These are phyloP conservation scores for Takifugu rubripes DNA, from an alignment of 2,797 vertebrate genomes.

Conservation along the genomic window DNA sequence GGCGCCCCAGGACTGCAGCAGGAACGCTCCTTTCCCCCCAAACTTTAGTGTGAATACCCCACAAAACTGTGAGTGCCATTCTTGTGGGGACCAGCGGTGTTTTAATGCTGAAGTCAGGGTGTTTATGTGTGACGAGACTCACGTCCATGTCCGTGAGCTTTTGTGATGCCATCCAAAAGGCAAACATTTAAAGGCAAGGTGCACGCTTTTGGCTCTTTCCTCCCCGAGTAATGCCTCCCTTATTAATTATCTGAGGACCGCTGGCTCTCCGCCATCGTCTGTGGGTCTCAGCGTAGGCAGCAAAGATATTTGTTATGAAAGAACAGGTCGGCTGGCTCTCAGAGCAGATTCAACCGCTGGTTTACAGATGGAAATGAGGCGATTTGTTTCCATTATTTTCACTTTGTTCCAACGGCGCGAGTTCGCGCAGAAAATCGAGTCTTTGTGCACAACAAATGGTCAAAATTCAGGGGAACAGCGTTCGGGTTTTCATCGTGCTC, in stretches of 20 bases:
- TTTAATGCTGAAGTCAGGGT: not conserved
- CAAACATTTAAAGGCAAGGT: conserved; percentile 52
- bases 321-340: conserved; percentile 69
- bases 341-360: conserved; percentile 65
- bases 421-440: conserved; percentile 21
- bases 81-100: not conserved
- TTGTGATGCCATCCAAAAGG: conserved; percentile 61
- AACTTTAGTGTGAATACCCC: conserved; percentile 30
- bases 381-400: conserved; percentile 55
- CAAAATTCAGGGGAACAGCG: not conserved
- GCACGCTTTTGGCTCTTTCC: conserved; percentile 63
- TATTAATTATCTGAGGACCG: conserved; percentile 74
- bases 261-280: conserved; percentile 67
- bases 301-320: conserved; percentile 71
- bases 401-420: conserved; percentile 44
- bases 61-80: not conserved
- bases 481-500: conserved; percentile 1
- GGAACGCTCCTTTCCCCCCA: conserved; percentile 21
- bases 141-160: conserved; percentile 59
- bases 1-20: conserved; percentile 15
- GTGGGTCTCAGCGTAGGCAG: conserved; percentile 66
- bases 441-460: conserved; percentile 9
- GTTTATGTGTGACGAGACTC: conserved; percentile 11
- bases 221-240: conserved; percentile 59
- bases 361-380: conserved; percentile 59